Evolutionary conservation across 2,888 invertebrate genomes (phyloP).

Genomic region (Tetrapedia diversipes): DNA sequence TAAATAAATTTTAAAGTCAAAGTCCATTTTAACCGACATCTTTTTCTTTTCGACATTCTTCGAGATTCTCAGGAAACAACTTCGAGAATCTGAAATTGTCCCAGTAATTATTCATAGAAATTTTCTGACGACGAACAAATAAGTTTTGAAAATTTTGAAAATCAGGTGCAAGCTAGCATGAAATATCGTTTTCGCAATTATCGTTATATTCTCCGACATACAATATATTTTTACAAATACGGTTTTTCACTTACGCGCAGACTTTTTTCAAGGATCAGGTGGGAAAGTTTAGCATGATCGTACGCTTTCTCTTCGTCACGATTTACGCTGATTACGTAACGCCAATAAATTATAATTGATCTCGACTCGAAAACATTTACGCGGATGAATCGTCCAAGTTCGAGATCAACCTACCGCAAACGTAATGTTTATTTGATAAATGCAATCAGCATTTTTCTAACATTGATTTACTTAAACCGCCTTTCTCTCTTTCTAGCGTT

Average conservation of each 20-base stretch:
- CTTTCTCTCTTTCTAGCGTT: constrained; percentile 20
- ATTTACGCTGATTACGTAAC: constrained; percentile 11
- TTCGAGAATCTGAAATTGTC: no score
- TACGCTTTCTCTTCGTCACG: constrained; percentile 21
- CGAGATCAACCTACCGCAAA: constrained; percentile 31
- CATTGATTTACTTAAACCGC: constrained; percentile 9
- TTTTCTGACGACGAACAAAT: no score
- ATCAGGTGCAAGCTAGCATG: background rate
- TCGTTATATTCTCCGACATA: constrained; percentile 67
- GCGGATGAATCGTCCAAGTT: constrained; percentile 33
- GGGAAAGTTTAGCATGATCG: constrained; percentile 28
- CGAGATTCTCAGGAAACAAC: background rate
- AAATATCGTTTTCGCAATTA: constrained; percentile 33
- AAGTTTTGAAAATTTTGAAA: no score
- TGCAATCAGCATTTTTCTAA: constrained; percentile 5
- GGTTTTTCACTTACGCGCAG: constrained; percentile 58
- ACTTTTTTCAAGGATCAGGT: constrained; percentile 33
- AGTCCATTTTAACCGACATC: constrained; percentile 6
- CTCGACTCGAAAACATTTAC: constrained; percentile 15
- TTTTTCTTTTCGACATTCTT: background rate
- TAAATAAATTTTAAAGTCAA: constrained; percentile 70
- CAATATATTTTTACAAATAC: constrained; percentile 73
- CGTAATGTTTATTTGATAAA: constrained; percentile 2
- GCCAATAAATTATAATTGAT: constrained; percentile 19
- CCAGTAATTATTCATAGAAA: no score